Base-by-base conservation (phyloP, 2,797 vertebrate genomes). In the Mycteria americana region DNA sequence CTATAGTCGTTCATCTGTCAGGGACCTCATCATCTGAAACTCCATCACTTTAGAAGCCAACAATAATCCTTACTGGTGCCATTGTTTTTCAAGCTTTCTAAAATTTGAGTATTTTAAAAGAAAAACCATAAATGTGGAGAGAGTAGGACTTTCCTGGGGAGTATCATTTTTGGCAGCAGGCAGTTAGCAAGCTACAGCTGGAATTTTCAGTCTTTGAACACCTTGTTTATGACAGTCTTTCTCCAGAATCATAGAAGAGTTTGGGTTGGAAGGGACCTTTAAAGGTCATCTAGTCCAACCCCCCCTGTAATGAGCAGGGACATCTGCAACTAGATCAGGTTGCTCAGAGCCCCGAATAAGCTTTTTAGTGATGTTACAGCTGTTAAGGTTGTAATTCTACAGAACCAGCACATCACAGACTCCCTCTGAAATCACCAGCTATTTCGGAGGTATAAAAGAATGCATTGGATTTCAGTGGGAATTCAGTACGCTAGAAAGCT, bases 361-460 rank as follows among this genome's bases (percentile, higher is more conserved):
- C 50, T 59, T 91, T 93, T 97, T 56, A 89, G 90, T 65, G 72
- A 82, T 91, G 86, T 64, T 94, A 87, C 90, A 91, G 88, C 64
- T 97, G 89, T 74, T 91, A 46, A 80, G 37, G 67, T 30, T 93
- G 78, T 88, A 91, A 94, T 96, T 92, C 88, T 89, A 95, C 82
- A 93, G 91, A 93, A 69, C 76, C 65, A 75, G 84, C 83, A 93
- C 70, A 94, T 95, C 92, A 93, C 62, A 88, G 85, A 24, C 70
- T 90, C 78, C 56, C 62, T 95, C 93, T 56, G 57, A 96, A 89
- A 93, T 83, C 72, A 77, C n/a, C 79, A 93, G 15, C 82, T 89
- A 80, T 94, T 97, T 93, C 3, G 0, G 72, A 72, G 85, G 53
- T 68, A 91, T 89, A 83, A 95, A 95, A 91, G 93, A 56, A 43